These are phyloP conservation scores for Xiphophorus birchmanni DNA, from an alignment of 2,797 vertebrate genomes.

Conservation along the genomic window DNA sequence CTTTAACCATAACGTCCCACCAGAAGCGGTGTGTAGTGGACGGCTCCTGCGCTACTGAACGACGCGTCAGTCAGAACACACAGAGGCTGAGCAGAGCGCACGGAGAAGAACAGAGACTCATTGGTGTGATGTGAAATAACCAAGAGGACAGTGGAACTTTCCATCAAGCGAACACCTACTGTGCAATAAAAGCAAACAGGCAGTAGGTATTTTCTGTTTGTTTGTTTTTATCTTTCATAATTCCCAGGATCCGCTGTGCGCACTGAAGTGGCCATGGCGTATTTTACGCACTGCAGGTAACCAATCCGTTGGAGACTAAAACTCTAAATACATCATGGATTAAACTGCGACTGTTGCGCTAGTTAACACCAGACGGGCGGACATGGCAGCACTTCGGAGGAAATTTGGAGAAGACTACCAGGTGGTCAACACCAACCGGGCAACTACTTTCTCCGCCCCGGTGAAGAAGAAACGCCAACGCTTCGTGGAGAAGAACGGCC, in stretches of 20 bases:
- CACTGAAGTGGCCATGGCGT: conserved; percentile 68
- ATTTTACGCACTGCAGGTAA: conserved; percentile 79
- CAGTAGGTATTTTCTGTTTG: neutral
- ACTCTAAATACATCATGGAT: conserved; percentile 60
- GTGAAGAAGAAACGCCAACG: conserved; percentile 89
- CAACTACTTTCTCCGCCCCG: conserved; percentile 75
- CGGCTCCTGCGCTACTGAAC: conserved; percentile 39
- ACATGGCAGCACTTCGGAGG: conserved; percentile 88
- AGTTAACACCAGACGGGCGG: conserved; percentile 30
- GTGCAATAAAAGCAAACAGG: neutral
- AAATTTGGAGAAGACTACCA: conserved; percentile 92
- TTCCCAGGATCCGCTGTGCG: conserved; percentile 36
- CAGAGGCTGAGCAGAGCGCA: conserved; percentile 55
- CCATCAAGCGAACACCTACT: neutral
- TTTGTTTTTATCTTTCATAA: neutral
- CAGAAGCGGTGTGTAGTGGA: conserved; percentile 61
- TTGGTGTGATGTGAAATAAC: conserved; percentile 17
- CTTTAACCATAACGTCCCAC: conserved; percentile 48
- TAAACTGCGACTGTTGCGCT: conserved; percentile 28
- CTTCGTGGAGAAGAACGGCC: conserved; percentile 93
- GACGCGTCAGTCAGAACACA: conserved; percentile 26
- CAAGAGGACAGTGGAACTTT: conserved; percentile 9
- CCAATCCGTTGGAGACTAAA: conserved; percentile 40
- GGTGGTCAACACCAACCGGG: conserved; percentile 82
- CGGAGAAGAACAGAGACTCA: conserved; percentile 9